phyloP scores from a whole-genome alignment of 2,113 vertebrate genomes.

The cattle (Bos taurus) region ARS-UCD2.0 NC_037330.1:28107501-28108000 shows the following conservation, averaged over 20 bases:
- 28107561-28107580: background rate
- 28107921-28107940: background rate
- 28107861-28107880: background rate
- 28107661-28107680: background rate
- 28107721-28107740: background rate
- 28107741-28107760: background rate
- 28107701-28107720: background rate
- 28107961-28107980: background rate
- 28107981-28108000: background rate
- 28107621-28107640: background rate
- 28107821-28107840: background rate
- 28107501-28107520: background rate
- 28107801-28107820: background rate
- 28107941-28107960: background rate
- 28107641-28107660: background rate
- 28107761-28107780: background rate
- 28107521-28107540: accelerated
- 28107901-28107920: background rate
- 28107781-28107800: background rate
- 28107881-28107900: background rate
- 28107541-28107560: background rate
- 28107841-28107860: background rate
- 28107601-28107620: background rate
- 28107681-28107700: background rate
- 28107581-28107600: background rate